Base-by-base conservation (phyloP, 2,888 invertebrate genomes). In the Aphidius colemani region DNA sequence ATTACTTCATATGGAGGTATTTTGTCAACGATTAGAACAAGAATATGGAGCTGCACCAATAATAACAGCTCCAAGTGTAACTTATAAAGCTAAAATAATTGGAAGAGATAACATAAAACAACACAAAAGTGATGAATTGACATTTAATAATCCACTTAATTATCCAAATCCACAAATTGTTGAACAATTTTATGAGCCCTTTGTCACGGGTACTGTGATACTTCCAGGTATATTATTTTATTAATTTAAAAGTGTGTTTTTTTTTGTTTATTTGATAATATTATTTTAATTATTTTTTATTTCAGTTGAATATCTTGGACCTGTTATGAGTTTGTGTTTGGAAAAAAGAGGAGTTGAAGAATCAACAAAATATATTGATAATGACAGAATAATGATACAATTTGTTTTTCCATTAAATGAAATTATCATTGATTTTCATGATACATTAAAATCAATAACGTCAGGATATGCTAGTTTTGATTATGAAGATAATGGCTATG, bases 391-490 rank as follows among this genome's bases (percentile, higher is more conserved):
- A 0, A 86, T 98, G 84, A 80, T 97, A 78, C 91, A 92, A 73
- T 95, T 91, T 76, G 83, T 90, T 46, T 83, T 99, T 59, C 98
- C 98, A 0, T 84, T 99, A 7, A 94, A 92, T 72, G 98, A 99
- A 86, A 92, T 98, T 40, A 90, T 98, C 10, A 84, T 96, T 7
- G 97, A 98, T 82, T 98, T 99, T 81, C 96, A 96, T 78, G 98
- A 98, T 78, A 86, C 87, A 5, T 84, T 98, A 3, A 98, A 98
- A 83, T 90, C 93, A 10, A 74, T 94, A 13, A 92, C 94, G 4
- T 96, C 96, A 0, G 98, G 98, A 43, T 98, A 95, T 84, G 98
- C 96, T 1, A 94, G 94, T 79, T 96, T 96, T 78, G 95, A 95
- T 82, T 96, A 96, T 77, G 95, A 96, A 82, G 92, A 95, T 78